A percentile compares a stretch with the other conserved stretches of the same genome.
Evolutionary conservation across 2,797 vertebrate species (phyloP).

Genomic region (Gymnocypris eckloni): DNA sequence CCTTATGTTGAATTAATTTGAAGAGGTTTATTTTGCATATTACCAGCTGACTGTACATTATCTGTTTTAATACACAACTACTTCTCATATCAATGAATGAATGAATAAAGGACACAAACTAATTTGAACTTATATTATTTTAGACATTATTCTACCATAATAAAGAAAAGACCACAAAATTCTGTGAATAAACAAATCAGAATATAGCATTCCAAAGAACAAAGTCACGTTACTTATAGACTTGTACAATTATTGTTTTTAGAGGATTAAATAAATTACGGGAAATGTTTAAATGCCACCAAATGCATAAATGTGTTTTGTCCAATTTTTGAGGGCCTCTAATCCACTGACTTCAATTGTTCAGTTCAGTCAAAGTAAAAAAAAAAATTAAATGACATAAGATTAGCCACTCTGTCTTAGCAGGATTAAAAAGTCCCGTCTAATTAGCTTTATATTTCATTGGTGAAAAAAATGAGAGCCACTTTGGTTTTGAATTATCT

Average conservation of each 20-base stretch:
- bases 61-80: background rate
- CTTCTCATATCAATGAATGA: background rate
- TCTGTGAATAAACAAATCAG: background rate
- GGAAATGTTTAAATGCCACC: conserved; percentile 33
- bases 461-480: conserved; percentile 44
- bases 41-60: background rate
- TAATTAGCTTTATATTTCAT: conserved; percentile 55
- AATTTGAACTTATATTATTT: background rate
- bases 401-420: conserved; percentile 51
- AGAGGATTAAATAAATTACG: conserved; percentile 9
- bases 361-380: conserved; percentile 38
- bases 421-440: conserved; percentile 49
- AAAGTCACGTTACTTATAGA: background rate
- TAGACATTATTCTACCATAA: background rate
- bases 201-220: conserved; percentile 1
- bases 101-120: background rate
- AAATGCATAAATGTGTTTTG: conserved; percentile 37
- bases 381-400: conserved; percentile 28
- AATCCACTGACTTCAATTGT: conserved; percentile 46
- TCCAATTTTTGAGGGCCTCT: background rate
- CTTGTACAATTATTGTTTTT: background rate
- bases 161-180: background rate
- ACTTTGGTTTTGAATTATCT: conserved; percentile 48
- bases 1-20: background rate
- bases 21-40: background rate